A percentile compares a stretch with the other conserved stretches of the same genome.
These are phyloP conservation scores for Caenorhabditis zanzibari DNA, from an alignment of 2,888 invertebrate species.

Conservation along the genomic window DNA sequence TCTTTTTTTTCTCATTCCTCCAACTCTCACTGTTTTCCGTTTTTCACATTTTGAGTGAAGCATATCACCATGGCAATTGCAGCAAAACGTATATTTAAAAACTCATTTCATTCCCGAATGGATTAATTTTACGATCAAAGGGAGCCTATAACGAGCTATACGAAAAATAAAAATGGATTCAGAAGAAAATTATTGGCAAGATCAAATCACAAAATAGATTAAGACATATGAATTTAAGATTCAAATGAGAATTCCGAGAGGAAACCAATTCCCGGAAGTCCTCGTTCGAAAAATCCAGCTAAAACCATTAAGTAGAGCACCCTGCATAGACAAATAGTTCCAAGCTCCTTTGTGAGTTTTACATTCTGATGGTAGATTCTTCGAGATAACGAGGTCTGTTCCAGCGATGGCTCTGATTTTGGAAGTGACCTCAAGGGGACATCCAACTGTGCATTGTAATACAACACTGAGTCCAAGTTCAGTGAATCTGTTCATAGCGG, in stretches of 20 bases:
- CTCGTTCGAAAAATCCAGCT: constrained; percentile 29
- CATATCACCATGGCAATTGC: background rate
- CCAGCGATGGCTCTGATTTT: constrained; percentile 39
- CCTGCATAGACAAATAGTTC: background rate
- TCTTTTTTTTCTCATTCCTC: too few species aligned
- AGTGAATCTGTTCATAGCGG: constrained; percentile 53
- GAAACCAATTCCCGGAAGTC: background rate
- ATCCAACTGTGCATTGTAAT: constrained; percentile 89
- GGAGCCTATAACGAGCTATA: background rate
- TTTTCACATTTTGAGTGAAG: too few species aligned
- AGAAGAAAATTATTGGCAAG: background rate
- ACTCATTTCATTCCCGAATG: background rate
- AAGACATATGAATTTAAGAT: background rate
- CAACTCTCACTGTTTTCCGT: too few species aligned
- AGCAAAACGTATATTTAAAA: background rate
- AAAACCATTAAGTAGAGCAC: constrained; percentile 16
- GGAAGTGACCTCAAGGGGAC: constrained; percentile 90
- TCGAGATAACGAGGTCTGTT: constrained; percentile 85
- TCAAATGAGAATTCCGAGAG: background rate
- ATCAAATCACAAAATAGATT: background rate
- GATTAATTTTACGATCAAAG: background rate
- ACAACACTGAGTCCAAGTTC: constrained; percentile 87
- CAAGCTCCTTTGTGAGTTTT: constrained; percentile 15
- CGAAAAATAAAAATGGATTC: too few species aligned
- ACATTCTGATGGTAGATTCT: background rate